Evolutionary conservation across 2,888 invertebrate genomes (phyloP), one percentile per base, ranked within the genome.

Genomic region (Hoplodrina ambigua): DNA sequence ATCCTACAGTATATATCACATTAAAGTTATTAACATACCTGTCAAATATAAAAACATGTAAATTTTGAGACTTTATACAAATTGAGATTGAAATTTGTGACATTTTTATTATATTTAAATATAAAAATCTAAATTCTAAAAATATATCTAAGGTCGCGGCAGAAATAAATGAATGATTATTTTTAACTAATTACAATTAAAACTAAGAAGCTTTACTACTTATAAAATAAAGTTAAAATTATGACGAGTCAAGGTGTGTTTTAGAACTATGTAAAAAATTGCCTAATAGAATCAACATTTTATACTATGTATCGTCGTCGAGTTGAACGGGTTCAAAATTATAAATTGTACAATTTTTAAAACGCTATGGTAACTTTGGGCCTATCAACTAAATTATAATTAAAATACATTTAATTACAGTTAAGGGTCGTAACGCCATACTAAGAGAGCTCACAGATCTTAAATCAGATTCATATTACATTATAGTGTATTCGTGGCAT

Each of bases 301-400:
- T 74, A 69, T 74, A 80, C 81, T 52, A 75, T 46, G 17, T 85
- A 86, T 85, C 86, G 80, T 79, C 73, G 81, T 82, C 80, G 76
- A 73, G 76, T 78, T 84, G 86, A 85, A 85, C 76, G 62, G 73
- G 62, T 73, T 80, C 69, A 80, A 84, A 86, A 85, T 82, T 83
- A 82, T 87, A 89, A 88, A 93, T 94, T 94, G 92, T 94, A 94
- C 92, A 89, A 86, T 88, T 87, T 86, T 86, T 85, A 87, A 88
- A 88, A 87, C 84, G 86, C 87, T 92, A 92, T 93, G 94, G 94
- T 94, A 94, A 94, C 94, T 89, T 91, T 91, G 88, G 88, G 87
- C 90, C 92, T 93, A 91, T 75, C 67, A 81, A 86, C 92, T 92
- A 93, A 81, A 85, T 87, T 89, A 89, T 71, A 82, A 86, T 84